Base-by-base conservation (phyloP, 37 sponge, comb jelly and placozoan genomes). In the Lycopodina hypogea region DNA sequence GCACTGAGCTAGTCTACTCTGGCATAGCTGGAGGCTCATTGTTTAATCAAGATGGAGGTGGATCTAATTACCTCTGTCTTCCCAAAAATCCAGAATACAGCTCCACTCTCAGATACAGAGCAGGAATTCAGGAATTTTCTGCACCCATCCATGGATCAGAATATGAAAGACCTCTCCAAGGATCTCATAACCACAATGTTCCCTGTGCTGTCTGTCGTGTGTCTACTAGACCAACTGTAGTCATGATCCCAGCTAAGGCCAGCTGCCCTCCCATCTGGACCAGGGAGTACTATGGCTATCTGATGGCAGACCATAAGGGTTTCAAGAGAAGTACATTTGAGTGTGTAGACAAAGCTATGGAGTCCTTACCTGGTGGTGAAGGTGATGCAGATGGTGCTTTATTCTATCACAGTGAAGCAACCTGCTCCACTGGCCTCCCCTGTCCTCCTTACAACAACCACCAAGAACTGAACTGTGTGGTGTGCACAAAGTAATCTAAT, bases 191-290 rank as follows among this genome's bases (percentile, higher is more conserved):
- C 18, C 80, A 68, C 50, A 69, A 80, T 56, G 71, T 80, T 37
- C 80, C 80, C n/a, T 69, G 80, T 80, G 80, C 80, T 39, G 80
- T 80, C 3, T 80, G 80, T 52, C 22, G 68, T 53, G 71, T 56
- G 15, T 69, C 80, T 22, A 65, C 35, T 15, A 42, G 71, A 40
- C 21, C 80, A 23, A 52, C 56, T 24, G 71, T 69, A 26, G 17
- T 69, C 58, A 80, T 69, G 80, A 56, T 80, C 42, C 80, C 80
- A 80, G 80, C 80, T 28, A 80, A n/a, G n/a, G n/a, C n/a, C n/a
- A n/a, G n/a, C n/a, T n/a, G 68, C 36, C 80, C 80, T 21, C 37
- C 38, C 14, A 41, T 40, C 37, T 80, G 80, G 80, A 80, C 70
- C 28, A 69, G 80, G 36, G 80, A 80, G 70, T 80, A 80, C 41